A percentile compares a stretch with the other conserved stretches of the same genome.
phyloP scores from a whole-genome alignment of 2,113 vertebrate genomes.

The Fulmarus glacialis region DNA sequence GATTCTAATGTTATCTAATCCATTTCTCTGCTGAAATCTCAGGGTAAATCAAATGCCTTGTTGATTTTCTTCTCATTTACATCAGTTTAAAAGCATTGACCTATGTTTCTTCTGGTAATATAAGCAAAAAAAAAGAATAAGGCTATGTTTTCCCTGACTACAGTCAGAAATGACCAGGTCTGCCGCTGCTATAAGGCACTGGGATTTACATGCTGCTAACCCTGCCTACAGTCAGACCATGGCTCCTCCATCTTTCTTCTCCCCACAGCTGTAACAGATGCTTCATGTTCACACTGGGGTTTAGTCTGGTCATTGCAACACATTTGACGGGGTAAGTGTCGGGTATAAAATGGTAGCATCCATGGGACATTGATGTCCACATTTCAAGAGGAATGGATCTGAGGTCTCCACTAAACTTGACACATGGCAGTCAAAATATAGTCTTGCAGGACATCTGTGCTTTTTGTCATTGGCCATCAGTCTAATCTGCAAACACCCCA shows the following conservation, averaged over 20 bases:
- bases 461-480: not conserved
- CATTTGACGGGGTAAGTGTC: not conserved
- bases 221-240: not conserved
- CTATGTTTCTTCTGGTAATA: not conserved
- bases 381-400: not conserved
- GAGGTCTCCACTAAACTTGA: not conserved
- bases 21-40: slow-evolving; percentile 19
- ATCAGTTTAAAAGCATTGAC: not conserved
- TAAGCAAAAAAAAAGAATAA: not conserved
- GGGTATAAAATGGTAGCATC: not conserved
- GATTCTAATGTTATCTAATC: slow-evolving; percentile 35
- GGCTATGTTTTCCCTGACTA: not conserved
- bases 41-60: slow-evolving; percentile 25
- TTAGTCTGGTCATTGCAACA: not conserved
- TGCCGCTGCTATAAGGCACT: not conserved
- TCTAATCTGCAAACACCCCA: not conserved
- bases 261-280: not conserved
- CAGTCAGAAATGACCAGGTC: not conserved
- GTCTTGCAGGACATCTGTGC: not conserved
- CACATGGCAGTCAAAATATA: not conserved
- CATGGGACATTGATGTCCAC: not conserved
- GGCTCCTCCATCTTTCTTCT: not conserved
- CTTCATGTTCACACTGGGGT: not conserved
- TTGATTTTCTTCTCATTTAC: slow-evolving; percentile 24
- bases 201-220: not conserved